These are phyloP conservation scores for Orthonychiurus folsomi DNA, from an alignment of 2,888 invertebrate species.

Conservation along the genomic window DNA sequence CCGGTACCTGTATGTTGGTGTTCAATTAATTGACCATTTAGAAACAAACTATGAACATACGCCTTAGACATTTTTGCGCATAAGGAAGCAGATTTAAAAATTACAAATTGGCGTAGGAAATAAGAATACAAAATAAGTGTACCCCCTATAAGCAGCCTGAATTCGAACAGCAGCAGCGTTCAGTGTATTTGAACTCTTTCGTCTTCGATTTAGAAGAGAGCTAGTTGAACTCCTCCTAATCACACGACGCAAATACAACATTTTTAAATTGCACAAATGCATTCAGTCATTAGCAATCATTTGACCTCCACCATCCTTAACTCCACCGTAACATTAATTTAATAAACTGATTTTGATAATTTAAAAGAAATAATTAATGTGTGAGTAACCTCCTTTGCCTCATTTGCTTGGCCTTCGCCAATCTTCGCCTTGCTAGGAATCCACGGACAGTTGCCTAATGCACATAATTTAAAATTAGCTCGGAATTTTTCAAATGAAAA, in stretches of 20 bases:
- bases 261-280: no score
- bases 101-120: no score
- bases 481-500: no score
- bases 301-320: not conserved
- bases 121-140: no score
- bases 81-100: no score
- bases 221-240: not conserved
- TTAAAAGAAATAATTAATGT: not conserved
- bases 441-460: not conserved
- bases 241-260: no score
- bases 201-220: not conserved
- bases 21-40: not conserved
- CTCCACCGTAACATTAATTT: not conserved
- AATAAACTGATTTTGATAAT: not conserved
- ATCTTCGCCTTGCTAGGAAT: not conserved
- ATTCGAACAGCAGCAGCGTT: not conserved
- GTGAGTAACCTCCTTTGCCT: not conserved
- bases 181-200: not conserved
- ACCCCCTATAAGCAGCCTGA: not conserved
- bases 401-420: not conserved
- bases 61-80: no score
- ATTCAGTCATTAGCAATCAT: not conserved
- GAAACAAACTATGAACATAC: no score
- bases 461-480: no score
- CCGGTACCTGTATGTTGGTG: not conserved